A percentile compares a stretch with the other conserved stretches of the same genome.
Evolutionary conservation across 2,113 vertebrate genomes (phyloP).

Genomic region (Larimichthys crocea): DNA sequence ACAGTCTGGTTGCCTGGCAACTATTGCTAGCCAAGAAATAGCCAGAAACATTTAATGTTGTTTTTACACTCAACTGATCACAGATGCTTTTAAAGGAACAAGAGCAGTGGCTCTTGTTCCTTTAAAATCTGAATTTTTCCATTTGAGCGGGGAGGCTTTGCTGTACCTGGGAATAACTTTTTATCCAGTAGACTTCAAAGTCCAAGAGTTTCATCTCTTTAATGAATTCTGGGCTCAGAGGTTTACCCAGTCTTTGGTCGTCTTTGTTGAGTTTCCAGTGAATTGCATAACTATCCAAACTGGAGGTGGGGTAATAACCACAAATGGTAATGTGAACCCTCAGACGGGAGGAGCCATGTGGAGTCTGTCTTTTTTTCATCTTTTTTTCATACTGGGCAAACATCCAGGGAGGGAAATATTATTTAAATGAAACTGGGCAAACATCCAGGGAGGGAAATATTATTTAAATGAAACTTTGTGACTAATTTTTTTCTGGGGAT

Average conservation of each 20-base stretch:
- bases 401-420: conserved; percentile 7
- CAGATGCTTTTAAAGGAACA: too few species aligned
- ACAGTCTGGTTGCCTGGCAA: background rate
- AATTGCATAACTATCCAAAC: background rate
- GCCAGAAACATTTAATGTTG: background rate
- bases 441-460: background rate
- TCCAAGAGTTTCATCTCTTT: background rate
- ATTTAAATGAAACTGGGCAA: too few species aligned
- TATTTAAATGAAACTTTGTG: background rate
- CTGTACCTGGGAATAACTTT: background rate
- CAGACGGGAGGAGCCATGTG: background rate
- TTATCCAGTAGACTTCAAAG: background rate
- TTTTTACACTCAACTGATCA: too few species aligned
- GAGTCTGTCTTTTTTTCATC: too few species aligned
- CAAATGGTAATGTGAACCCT: conserved; percentile 20
- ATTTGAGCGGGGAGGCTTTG: background rate
- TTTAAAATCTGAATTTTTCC: background rate
- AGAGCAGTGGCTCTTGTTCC: too few species aligned
- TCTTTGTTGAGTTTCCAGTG: conserved; percentile 8
- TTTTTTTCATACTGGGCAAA: background rate
- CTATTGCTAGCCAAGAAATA: background rate
- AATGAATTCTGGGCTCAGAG: background rate
- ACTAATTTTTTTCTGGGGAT: background rate
- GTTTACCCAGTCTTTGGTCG: background rate
- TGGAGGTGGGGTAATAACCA: background rate